Percentiles rank a stretch among this genome's conserved stretches.
phyloP scores from a whole-genome alignment of 2,888 invertebrate species.

The Allolobophora icterica region DNA sequence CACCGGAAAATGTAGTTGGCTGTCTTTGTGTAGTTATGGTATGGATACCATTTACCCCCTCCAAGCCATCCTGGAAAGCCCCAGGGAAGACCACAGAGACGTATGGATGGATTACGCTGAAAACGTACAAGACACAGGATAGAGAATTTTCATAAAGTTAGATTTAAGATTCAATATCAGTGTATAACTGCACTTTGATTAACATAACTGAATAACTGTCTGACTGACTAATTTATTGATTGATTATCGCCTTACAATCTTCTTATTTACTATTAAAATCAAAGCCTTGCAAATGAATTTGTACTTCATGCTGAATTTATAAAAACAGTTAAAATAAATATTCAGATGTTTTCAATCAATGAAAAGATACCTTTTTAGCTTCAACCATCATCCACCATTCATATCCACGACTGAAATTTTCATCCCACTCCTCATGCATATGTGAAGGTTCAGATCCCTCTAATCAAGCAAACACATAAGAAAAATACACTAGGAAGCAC shows the following conservation, averaged over 20 bases:
- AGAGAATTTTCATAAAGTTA: background rate
- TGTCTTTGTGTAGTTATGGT: slow-evolving; percentile 49
- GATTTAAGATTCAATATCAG: background rate
- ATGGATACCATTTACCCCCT: slow-evolving; percentile 54
- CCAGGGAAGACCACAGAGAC: slow-evolving; percentile 65
- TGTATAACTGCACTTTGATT: background rate
- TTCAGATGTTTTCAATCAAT: background rate
- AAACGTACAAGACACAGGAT: slow-evolving; percentile 39
- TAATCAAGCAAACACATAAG: slow-evolving; percentile 40
- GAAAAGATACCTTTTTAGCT: slow-evolving; percentile 48
- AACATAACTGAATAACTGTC: background rate
- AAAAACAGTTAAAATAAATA: background rate
- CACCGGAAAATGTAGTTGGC: slow-evolving; percentile 61
- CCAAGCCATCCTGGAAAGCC: slow-evolving; percentile 66
- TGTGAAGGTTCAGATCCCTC: slow-evolving; percentile 65
- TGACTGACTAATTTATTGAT: background rate
- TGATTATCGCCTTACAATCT: too few relatives aligned
- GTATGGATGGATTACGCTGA: slow-evolving; percentile 64
- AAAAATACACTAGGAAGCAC: background rate
- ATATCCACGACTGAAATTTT: slow-evolving; percentile 61
- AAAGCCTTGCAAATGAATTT: background rate
- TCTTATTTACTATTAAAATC: too few relatives aligned
- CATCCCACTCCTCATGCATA: slow-evolving; percentile 62
- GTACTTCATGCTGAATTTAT: background rate
- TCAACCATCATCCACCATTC: slow-evolving; percentile 66